Conservation (phyloP, 2,888 invertebrate species). For the Adela reaumurella region DNA sequence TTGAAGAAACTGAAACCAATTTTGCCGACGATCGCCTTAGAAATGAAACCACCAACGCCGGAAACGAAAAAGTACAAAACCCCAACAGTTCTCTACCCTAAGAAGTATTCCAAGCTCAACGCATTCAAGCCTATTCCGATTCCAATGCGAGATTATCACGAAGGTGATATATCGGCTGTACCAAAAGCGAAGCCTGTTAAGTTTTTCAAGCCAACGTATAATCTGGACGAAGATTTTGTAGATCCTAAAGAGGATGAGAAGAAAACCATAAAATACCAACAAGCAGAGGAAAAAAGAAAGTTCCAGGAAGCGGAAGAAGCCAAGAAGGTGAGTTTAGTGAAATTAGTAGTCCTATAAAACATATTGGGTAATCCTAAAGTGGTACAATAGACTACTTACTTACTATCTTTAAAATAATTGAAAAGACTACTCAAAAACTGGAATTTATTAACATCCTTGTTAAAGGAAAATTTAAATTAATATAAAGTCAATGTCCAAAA, state of each 20-base stretch:
- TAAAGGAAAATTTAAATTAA: too few relatives aligned
- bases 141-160: slow-evolving; percentile 31
- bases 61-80: slow-evolving; percentile 27
- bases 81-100: slow-evolving; percentile 56
- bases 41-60: slow-evolving; percentile 28
- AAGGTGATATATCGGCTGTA: slow-evolving; percentile 24
- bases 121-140: slow-evolving; percentile 44
- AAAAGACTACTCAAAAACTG: too few relatives aligned
- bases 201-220: slow-evolving; percentile 31
- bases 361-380: not conserved
- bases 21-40: slow-evolving; percentile 27
- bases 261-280: slow-evolving; percentile 38
- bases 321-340: slow-evolving; percentile 5
- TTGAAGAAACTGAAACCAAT: slow-evolving; percentile 41
- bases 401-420: too few relatives aligned
- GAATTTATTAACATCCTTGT: too few relatives aligned
- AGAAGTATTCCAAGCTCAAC: slow-evolving; percentile 44
- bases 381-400: slow-evolving; percentile 13
- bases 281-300: slow-evolving; percentile 49
- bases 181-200: slow-evolving; percentile 42
- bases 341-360: not conserved
- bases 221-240: slow-evolving; percentile 22
- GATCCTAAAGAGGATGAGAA: slow-evolving; percentile 28
- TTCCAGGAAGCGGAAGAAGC: slow-evolving; percentile 29
- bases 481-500: not conserved